Evolutionary conservation across 1,140 invertebrate genomes (phyloP), one percentile per base, ranked within the genome.

Genomic region (Aphis gossypii): DNA sequence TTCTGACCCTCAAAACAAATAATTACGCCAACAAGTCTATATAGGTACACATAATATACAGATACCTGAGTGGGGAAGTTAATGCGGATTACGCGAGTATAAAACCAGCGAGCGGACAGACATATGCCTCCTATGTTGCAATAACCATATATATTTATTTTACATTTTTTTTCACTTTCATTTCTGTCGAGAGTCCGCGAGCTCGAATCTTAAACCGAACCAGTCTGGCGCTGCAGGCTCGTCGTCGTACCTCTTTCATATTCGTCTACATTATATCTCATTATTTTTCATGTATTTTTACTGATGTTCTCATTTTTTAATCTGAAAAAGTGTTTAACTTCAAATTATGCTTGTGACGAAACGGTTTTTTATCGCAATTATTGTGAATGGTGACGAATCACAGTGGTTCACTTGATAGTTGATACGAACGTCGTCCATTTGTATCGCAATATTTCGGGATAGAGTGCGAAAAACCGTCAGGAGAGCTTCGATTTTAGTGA

Each of bases 81-180:
- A 41, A n/a, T 86, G 92, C 46, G 92, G 92, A 93, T 93, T 93
- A 93, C 82, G 48, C 76, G 92, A 93, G 92, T 93, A 93, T 93
- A 93, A 54, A 93, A 93, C 92, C 82, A 51, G 48, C 82, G 92
- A 86, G 20, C 92, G 48, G 38, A 25, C 92, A 93, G 82, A 93
- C 82, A 56, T 25, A 86, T 93, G 92, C 82, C 92, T 93, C 44
- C 92, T 93, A 30, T 93, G 92, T 93, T 93, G 92, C 38, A 93
- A 93, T 93, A 93, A 86, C 92, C n/a, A 51, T 56, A 86, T 93
- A 44, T 84, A 84, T 93, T 93, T 93, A 93, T 93, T 93, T 56
- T 44, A 90, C 48, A 56, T 84, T 93, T 93, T 93, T 84, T 93
- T 93, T 93, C 76, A 93, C 92, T 93, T 93, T 93, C 92, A 93